Base-by-base conservation (phyloP, 1,140 invertebrate genomes). In the Scaptomyza montana region DNA sequence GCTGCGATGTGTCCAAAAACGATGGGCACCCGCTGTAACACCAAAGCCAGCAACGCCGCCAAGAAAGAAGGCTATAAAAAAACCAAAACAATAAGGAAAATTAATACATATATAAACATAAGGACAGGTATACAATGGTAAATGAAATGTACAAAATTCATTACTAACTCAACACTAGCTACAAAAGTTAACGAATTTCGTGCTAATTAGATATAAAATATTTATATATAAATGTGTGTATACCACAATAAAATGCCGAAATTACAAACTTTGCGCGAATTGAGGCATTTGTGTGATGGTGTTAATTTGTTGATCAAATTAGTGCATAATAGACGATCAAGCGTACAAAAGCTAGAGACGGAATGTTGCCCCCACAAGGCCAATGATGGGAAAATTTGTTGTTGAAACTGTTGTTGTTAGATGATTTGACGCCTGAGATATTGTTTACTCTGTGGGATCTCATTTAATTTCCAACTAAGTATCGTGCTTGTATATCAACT, bases 21-120 rank as follows among this genome's bases (percentile, higher is more conserved):
- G 93, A 92, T 98, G 97, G 1, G 94, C 96, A 3, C 97, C 97
- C 19, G 94, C 97, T 0, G 97, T 98, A 5, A 98, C 93, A 8
- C 95, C 95, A 64, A 96, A 94, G 39, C 94, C 95, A 25, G 92
- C 93, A 1, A 95, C 59, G 8, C 92, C 79, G 28, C 93, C 94
- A 12, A 93, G 77, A 7, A 94, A 46, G 5, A 93, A 82, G 41
- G 89, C 95, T 95, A 74, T 5, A 77, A 71, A 57, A 61, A 25
- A 46, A 19, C 16, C 16, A 16, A 16, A 16, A 16, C 16, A 16
- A 59, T n/a, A 36, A 12, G 64, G 61, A 8, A 28, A 9, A 67
- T 12, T 5, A 21, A 50, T 19, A 63, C 10, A 21, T 21, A 63
- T n/a, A 21, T 21, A 36, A 12, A 50, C 45, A 45, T 50, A 56